Evolutionary conservation across 2,797 vertebrate genomes (phyloP), one percentile per base, ranked within the genome.

Genomic region (Notolabrus celidotus): DNA sequence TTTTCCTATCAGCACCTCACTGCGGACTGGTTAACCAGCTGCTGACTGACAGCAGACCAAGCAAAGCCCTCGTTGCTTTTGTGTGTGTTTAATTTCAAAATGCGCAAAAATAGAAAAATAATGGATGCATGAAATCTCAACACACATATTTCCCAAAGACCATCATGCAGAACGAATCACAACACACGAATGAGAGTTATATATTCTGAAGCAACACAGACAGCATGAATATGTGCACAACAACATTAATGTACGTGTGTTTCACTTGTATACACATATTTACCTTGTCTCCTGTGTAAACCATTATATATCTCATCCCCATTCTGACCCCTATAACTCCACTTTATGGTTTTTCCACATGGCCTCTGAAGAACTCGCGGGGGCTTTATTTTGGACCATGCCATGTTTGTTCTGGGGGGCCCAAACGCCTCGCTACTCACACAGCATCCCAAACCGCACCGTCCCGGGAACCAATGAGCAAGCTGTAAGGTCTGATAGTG

Each of bases 281-380:
- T 86, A 82, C 59, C 65, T 75, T 58, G 16, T 82, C 80, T 71
- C 66, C 90, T 92, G 87, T 65, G 82, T 84, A 93, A 93, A 89
- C 83, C 86, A 92, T 93, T 92, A 93, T 92, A 91, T 78, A 88
- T 90, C 89, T 88, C 89, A 87, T 92, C 91, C 87, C 76, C 71
- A 57, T 78, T 83, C 75, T 92, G 88, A 92, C 91, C 90, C 79
- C 86, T 82, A 88, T 86, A 89, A 91, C 91, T 93, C 75, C 69
- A 82, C 77, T 92, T 94, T 93, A 94, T 93, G 71, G 58, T 84
- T 94, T 95, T 94, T 94, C 92, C 94, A 94, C 92, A 93, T 92
- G 89, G 88, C 83, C 89, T 89, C 85, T 80, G 79, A 85, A 92
- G 90, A 92, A 92, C 89, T 89, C 72, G 80, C 75, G 64, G 79